Conservation (phyloP, 2,888 invertebrate genomes). For the Laspeyria flexula region DNA sequence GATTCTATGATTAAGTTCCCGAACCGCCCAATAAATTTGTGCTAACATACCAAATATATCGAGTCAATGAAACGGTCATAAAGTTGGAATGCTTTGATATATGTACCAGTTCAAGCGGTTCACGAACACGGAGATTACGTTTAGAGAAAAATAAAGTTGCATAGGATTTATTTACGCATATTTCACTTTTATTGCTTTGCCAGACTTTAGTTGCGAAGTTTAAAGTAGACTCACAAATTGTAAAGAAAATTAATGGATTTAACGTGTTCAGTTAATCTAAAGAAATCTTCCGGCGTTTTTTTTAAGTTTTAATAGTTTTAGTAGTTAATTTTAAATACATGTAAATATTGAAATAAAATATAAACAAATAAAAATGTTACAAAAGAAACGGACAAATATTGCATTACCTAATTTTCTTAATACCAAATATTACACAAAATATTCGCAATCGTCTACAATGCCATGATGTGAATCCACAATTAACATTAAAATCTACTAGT, state of each 20-base stretch:
- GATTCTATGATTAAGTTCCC: too few relatives aligned
- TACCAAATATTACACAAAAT: too few relatives aligned
- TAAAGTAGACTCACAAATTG: slow-evolving; percentile 16
- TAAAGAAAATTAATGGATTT: slow-evolving; percentile 34
- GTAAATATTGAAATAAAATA: too few relatives aligned
- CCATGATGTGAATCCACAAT: too few relatives aligned
- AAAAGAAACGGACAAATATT: too few relatives aligned
- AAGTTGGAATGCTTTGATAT: slow-evolving; percentile 18
- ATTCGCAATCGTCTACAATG: too few relatives aligned
- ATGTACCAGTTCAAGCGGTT: slow-evolving; percentile 8
- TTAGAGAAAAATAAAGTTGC: slow-evolving; percentile 15
- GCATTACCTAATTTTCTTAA: too few relatives aligned
- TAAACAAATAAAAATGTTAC: too few relatives aligned
- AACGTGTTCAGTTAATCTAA: slow-evolving; percentile 8
- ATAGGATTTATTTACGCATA: slow-evolving; percentile 11
- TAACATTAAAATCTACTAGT: too few relatives aligned
- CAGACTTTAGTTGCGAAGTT: slow-evolving; percentile 15
- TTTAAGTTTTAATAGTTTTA: too few relatives aligned
- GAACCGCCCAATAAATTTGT: slow-evolving; percentile 1
- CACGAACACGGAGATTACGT: slow-evolving; percentile 14
- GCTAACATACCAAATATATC: not conserved
- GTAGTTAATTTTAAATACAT: too few relatives aligned
- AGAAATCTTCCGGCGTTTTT: too few relatives aligned
- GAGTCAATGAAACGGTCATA: slow-evolving; percentile 15
- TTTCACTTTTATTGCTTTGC: slow-evolving; percentile 26